These are phyloP conservation scores for Tryphoninae sp. DNA, from an alignment of 2,888 invertebrate species.

Conservation along the genomic window DNA sequence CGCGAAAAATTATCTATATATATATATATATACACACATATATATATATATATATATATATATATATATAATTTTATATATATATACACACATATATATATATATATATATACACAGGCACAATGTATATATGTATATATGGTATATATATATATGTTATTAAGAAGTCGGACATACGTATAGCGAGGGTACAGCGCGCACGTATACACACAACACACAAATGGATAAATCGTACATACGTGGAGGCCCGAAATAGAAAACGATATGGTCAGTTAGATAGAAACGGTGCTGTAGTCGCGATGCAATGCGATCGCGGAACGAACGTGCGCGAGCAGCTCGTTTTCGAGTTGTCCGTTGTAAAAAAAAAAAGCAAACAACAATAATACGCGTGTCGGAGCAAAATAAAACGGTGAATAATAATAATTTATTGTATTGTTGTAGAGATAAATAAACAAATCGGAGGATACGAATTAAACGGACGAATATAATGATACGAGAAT, in stretches of 20 bases:
- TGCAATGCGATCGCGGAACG: neutral
- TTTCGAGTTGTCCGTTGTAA: neutral
- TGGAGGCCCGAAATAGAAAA: constrained; percentile 60
- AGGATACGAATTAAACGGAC: constrained; percentile 11
- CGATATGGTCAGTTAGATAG: constrained; percentile 10
- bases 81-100: neutral
- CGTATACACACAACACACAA: constrained; percentile 43
- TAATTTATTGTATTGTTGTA: neutral
- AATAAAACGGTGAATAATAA: neutral
- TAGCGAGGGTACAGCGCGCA: constrained; percentile 23
- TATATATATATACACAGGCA: neutral
- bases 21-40: neutral
- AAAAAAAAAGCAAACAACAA: constrained; percentile 5
- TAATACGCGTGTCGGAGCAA: neutral
- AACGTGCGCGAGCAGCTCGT: neutral
- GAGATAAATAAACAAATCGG: constrained; percentile 7
- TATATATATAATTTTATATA: neutral
- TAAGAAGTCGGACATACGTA: constrained; percentile 1
- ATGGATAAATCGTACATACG: constrained; percentile 58
- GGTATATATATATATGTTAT: neutral
- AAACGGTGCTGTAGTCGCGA: constrained; percentile 16
- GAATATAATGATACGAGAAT: constrained; percentile 19
- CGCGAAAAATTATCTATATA: neutral
- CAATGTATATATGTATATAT: neutral
- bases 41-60: neutral